Evolutionary conservation across 92 coral and sea anemone species (phyloP).

Genomic region (Phenganax subtilis): DNA sequence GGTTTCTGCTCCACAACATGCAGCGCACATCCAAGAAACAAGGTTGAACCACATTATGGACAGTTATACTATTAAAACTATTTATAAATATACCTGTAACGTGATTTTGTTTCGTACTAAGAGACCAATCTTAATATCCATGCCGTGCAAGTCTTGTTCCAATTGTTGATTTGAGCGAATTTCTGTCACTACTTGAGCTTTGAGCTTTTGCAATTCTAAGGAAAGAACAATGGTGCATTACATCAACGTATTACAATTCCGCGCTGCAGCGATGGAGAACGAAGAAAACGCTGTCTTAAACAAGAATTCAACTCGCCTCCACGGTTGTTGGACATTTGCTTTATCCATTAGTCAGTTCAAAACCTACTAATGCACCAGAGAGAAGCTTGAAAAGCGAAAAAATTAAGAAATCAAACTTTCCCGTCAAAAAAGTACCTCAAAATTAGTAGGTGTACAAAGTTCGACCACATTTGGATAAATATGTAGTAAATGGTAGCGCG

Average conservation of each 20-base stretch:
- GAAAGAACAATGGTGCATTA: not conserved
- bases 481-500: too few species aligned
- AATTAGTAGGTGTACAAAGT: too few species aligned
- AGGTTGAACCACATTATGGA: too few species aligned
- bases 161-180: conserved; percentile 92
- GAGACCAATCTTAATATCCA: conserved; percentile 97
- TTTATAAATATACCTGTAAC: conserved; percentile 59
- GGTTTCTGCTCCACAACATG: too few species aligned
- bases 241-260: not conserved
- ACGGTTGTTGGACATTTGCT: too few species aligned
- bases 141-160: conserved; percentile 73
- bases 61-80: too few species aligned
- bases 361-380: not conserved
- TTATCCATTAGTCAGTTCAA: not conserved
- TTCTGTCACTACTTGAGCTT: conserved; percentile 96
- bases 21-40: too few species aligned
- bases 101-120: conserved; percentile 89
- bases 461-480: too few species aligned
- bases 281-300: too few species aligned
- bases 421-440: too few species aligned
- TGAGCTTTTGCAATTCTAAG: conserved; percentile 79
- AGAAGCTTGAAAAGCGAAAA: too few species aligned
- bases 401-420: too few species aligned
- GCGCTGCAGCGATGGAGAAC: not conserved
- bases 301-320: not conserved